Percentiles rank a stretch among this genome's conserved stretches.
These are phyloP conservation scores for Tauraco erythrolophus DNA, from an alignment of 2,113 vertebrate genomes.

Conservation along the genomic window DNA sequence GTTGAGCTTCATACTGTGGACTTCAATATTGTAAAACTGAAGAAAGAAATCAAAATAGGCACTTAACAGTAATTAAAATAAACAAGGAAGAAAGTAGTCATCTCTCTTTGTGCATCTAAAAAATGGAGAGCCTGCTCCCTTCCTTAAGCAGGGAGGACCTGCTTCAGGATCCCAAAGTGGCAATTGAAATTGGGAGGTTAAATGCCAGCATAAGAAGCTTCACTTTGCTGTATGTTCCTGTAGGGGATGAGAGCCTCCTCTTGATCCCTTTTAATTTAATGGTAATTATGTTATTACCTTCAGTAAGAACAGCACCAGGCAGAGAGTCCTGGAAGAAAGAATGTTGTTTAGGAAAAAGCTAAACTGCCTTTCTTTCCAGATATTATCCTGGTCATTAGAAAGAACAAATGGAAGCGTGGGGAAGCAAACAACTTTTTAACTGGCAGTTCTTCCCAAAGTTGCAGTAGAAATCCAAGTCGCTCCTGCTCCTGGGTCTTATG, in stretches of 20 bases:
- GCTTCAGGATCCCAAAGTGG: neutral
- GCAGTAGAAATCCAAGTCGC: neutral
- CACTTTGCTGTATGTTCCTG: neutral
- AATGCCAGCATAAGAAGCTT: neutral
- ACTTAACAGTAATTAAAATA: slow-evolving; percentile 2
- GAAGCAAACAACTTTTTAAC: neutral
- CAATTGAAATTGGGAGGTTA: neutral
- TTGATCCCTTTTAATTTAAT: slow-evolving; percentile 32
- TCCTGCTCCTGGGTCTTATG: neutral
- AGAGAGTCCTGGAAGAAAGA: neutral
- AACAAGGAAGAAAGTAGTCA: neutral
- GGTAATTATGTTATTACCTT: neutral
- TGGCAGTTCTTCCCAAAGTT: neutral
- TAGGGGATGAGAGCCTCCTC: neutral
- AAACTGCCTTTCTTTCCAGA: neutral
- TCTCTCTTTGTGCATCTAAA: neutral
- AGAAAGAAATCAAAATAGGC: neutral
- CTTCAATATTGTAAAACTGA: neutral
- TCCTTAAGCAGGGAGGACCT: neutral
- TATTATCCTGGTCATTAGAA: neutral
- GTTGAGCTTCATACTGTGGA: neutral
- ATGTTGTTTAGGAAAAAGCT: neutral
- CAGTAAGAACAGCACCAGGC: neutral
- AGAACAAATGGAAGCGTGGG: neutral
- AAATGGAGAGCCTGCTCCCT: neutral